Percentiles rank a stretch among this genome's conserved stretches.
Conservation (phyloP, 1,140 invertebrate genomes). For the Schlechtendalia chinensis region DNA sequence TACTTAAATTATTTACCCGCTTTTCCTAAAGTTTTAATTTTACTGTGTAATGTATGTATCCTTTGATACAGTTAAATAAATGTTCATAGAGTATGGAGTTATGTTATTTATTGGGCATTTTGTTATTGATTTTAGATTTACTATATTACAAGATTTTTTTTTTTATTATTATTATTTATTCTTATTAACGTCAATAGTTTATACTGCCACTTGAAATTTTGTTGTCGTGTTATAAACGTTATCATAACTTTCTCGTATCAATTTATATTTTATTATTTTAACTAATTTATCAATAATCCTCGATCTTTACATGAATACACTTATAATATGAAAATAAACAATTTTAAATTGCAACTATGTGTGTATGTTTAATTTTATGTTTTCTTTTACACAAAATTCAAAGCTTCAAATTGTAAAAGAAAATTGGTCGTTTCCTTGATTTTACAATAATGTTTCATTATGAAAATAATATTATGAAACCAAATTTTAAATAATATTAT, state of each 20-base stretch:
- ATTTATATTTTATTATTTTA: constrained; percentile 40
- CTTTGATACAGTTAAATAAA: constrained; percentile 35
- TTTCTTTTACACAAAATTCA: neutral
- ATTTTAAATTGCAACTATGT: neutral
- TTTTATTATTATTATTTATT: constrained; percentile 16
- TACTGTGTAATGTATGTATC: constrained; percentile 7
- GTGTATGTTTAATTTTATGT: neutral
- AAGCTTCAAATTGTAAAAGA: too few species aligned
- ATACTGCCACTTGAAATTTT: constrained; percentile 14
- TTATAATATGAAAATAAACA: constrained; percentile 23
- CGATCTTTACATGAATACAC: constrained; percentile 28
- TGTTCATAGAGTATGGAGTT: constrained; percentile 35
- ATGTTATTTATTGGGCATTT: constrained; percentile 44
- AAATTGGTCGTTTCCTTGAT: too few species aligned
- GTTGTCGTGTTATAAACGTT: constrained; percentile 18
- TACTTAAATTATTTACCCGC: constrained; percentile 17
- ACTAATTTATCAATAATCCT: constrained; percentile 28
- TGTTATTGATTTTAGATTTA: constrained; percentile 45
- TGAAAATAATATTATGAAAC: too few species aligned
- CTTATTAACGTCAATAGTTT: constrained; percentile 22
- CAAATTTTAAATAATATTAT: too few species aligned
- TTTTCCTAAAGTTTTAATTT: constrained; percentile 32
- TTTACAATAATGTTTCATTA: too few species aligned
- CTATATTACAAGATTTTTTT: constrained; percentile 22
- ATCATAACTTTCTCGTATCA: constrained; percentile 2